phyloP scores from a whole-genome alignment of 37 sponge, comb jelly and placozoan species.

The Aplysina aerophoba region DNA sequence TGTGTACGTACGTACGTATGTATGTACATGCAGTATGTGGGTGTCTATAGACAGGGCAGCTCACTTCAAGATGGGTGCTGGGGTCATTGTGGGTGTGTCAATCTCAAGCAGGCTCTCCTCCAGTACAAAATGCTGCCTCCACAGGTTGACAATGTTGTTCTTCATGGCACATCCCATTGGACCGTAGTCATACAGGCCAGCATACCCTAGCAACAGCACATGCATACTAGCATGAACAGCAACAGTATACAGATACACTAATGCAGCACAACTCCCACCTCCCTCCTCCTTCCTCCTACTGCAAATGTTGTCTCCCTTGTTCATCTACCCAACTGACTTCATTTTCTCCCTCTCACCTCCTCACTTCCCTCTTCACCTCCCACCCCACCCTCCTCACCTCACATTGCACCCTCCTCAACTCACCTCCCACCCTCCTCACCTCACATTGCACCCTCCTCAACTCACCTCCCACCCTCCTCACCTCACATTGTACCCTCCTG shows the following conservation, averaged over 20 bases:
- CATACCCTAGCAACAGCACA: conserved; percentile 67
- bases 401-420: too few species aligned
- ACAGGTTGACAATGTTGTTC: conserved; percentile 80
- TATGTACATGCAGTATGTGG: not conserved
- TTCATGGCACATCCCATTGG: conserved; percentile 98
- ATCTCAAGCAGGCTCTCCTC: conserved; percentile 94
- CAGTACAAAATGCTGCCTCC: conserved; percentile 95
- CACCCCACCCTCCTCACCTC: too few species aligned
- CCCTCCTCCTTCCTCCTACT: too few species aligned
- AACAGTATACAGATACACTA: not conserved
- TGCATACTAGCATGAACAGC: not conserved
- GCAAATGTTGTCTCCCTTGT: too few species aligned
- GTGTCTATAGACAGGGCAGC: not conserved
- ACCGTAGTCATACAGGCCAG: conserved; percentile 96
- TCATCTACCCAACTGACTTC: too few species aligned
- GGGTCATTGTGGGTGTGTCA: conserved; percentile 84
- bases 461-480: too few species aligned
- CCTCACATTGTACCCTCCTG: too few species aligned
- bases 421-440: too few species aligned
- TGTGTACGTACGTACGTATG: conserved; percentile 4
- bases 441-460: too few species aligned
- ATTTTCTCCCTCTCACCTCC: too few species aligned
- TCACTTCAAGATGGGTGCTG: conserved; percentile 83
- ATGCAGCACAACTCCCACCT: too few species aligned
- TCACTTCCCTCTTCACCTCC: too few species aligned